Evolutionary conservation across 2,113 vertebrate species (phyloP).

Genomic region (Maylandia zebra): DNA sequence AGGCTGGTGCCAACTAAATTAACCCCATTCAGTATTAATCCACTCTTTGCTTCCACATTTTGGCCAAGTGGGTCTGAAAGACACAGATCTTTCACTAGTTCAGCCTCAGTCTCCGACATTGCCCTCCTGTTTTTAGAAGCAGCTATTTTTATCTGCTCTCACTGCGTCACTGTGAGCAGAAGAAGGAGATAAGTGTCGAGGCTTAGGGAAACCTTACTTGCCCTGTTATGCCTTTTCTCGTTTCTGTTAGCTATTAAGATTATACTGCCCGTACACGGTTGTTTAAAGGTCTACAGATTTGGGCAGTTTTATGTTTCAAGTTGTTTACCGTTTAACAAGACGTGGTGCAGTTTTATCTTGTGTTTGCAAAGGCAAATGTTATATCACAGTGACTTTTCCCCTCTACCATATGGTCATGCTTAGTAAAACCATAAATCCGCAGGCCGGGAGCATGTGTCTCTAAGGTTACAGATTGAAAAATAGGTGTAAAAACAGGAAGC

Average conservation of each 20-base stretch:
- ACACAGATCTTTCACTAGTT: background rate
- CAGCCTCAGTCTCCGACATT: slow-evolving; percentile 5
- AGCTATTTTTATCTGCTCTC: slow-evolving; percentile 49
- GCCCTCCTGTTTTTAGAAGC: slow-evolving; percentile 44
- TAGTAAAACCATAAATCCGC: background rate
- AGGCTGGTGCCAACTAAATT: background rate
- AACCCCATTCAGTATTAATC: background rate
- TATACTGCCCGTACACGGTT: background rate
- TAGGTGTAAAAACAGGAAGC: background rate
- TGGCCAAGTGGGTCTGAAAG: background rate
- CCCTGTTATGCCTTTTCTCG: background rate
- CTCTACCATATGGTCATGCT: background rate
- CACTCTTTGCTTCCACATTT: background rate
- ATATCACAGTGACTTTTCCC: background rate
- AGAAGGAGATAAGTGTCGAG: slow-evolving; percentile 33
- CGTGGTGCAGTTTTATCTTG: background rate
- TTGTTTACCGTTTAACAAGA: background rate
- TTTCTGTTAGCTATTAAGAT: background rate
- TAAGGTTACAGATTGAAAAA: background rate
- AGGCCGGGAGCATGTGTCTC: background rate
- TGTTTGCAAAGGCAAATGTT: background rate
- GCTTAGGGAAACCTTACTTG: slow-evolving; percentile 32
- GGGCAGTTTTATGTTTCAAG: background rate
- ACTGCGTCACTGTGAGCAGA: slow-evolving; percentile 44
- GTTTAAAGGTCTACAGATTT: background rate